phyloP scores from a whole-genome alignment of 2,113 vertebrate genomes.

The Sakesphorus luctuosus region DNA sequence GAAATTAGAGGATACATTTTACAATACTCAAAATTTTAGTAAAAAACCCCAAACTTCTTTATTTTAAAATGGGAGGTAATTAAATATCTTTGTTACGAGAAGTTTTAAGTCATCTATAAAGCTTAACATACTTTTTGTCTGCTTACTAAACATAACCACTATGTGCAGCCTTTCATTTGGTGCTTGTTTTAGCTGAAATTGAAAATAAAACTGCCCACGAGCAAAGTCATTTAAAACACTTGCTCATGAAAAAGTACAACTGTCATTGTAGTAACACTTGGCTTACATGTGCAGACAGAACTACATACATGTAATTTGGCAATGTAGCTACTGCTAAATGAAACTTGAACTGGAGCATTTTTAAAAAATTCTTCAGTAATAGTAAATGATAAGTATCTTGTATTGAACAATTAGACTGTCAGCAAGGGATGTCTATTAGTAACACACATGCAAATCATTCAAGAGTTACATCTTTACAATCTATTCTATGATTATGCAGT shows the following conservation, averaged over 20 bases:
- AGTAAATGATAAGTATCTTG: neutral
- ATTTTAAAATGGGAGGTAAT: neutral
- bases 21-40: neutral
- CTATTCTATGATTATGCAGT: conserved; percentile 4
- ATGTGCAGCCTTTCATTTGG: neutral
- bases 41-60: neutral
- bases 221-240: neutral
- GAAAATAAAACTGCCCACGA: neutral
- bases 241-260: neutral
- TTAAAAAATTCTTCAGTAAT: neutral
- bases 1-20: neutral
- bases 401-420: conserved; percentile 22
- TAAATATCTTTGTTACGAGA: neutral
- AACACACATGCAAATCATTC: neutral
- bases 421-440: conserved; percentile 25
- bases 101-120: neutral
- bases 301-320: neutral
- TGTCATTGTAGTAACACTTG: neutral
- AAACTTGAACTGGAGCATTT: neutral
- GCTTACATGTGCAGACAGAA: neutral
- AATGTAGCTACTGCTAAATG: neutral
- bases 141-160: neutral
- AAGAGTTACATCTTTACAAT: neutral
- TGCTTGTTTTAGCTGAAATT: neutral
- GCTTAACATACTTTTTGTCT: neutral